Base-by-base conservation (phyloP, 2,113 vertebrate genomes). In the Pelecanoides urinatrix region DNA sequence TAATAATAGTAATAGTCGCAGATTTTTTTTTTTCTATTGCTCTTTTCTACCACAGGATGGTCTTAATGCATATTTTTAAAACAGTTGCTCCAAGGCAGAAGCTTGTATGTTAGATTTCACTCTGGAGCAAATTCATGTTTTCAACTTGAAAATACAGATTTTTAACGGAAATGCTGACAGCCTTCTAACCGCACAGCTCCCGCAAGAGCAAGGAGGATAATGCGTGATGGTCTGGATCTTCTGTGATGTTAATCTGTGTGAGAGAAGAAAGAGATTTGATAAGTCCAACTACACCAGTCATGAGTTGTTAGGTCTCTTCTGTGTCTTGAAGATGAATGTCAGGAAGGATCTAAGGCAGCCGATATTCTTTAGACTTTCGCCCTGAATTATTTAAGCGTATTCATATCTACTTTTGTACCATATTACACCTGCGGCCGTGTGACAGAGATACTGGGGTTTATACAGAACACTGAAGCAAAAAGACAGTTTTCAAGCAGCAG, bases 301-400 rank as follows among this genome's bases (percentile, higher is more conserved):
- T 16, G 56, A 77, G 74, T 9, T 50, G 93, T 83, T 92, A 73
- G 50, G 86, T 30, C 79, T 92, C 59, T 32, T 63, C 55, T 13
- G 40, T 73, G 66, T 86, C 56, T 76, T 34, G 47, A 83, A 94
- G 77, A 89, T 75, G 86, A 83, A 86, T 73, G 83, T 81, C 67
- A 85, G 63, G 52, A 71, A 40, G 75, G 42, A 96, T 68, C 83
- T 50, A 36, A 86, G 77, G 91, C 94, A 95, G 94, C 75, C 47
- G 25, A 5, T 59, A 47, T 80, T 90, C 88, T 91, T 90, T 77
- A 94, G 94, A 27, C 63, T 94, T 75, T 78, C 5, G 1, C 66
- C 44, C 38, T 93, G 87, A 77, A 84, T 94, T 90, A 84, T 91
- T 88, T 66, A 83, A 82, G 86, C 45, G 20, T 25, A 62, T 90